phyloP scores from a whole-genome alignment of 2,888 invertebrate genomes.

The Invenusta paracnida region DNA sequence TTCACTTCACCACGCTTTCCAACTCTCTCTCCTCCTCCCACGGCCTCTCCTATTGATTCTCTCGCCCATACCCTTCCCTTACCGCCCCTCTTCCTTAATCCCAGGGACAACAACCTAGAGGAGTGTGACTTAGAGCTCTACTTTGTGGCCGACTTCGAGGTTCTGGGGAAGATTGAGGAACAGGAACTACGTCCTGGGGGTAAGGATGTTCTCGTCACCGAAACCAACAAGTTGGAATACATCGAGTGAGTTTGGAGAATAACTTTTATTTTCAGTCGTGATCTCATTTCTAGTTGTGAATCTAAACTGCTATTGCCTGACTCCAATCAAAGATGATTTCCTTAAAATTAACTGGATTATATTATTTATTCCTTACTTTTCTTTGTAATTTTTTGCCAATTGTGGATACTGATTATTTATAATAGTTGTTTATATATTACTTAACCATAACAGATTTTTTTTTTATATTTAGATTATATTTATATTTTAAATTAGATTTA shows the following conservation, averaged over 20 bases:
- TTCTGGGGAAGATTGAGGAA: slow-evolving; percentile 91
- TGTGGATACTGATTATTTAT: no score
- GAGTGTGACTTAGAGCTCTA: slow-evolving; percentile 89
- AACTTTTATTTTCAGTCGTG: not conserved
- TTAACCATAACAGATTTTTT: no score
- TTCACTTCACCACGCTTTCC: not conserved
- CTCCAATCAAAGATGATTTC: no score
- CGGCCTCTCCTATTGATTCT: not conserved
- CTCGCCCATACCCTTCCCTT: not conserved
- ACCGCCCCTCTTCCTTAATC: not conserved
- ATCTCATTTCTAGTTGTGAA: no score
- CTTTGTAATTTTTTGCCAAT: not conserved
- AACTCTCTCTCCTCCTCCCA: not conserved
- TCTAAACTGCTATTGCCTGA: no score
- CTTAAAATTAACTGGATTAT: not conserved
- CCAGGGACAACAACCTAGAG: slow-evolving; percentile 70
- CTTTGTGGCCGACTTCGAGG: slow-evolving; percentile 95
- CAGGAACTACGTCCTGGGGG: slow-evolving; percentile 90
- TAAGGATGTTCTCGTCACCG: slow-evolving; percentile 79
- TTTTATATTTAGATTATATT: no score
- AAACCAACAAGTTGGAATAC: slow-evolving; percentile 93
- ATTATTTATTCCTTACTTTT: not conserved
- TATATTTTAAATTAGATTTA: no score
- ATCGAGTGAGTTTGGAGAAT: slow-evolving; percentile 66
- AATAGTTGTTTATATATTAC: no score